Percentiles rank a stretch among this genome's conserved stretches.
Evolutionary conservation across 2,888 invertebrate species (phyloP).

Genomic region (Incurvaria masculella): DNA sequence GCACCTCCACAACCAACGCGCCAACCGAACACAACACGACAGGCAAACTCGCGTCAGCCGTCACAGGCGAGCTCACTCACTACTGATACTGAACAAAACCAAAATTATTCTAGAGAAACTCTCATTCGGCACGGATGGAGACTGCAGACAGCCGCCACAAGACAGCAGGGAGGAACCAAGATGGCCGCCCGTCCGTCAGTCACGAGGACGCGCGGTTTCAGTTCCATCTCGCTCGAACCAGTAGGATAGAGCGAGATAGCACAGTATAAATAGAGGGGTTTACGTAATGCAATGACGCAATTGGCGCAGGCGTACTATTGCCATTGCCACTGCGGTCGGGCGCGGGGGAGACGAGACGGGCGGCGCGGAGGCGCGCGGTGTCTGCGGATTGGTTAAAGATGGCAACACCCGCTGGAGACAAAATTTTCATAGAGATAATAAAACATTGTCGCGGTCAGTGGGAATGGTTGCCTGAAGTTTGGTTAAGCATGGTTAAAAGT

Average conservation of each 20-base stretch:
- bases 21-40: background rate
- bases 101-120: background rate
- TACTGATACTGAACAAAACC: background rate
- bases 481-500: no score
- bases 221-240: background rate
- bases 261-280: background rate
- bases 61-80: background rate
- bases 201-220: background rate
- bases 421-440: no score
- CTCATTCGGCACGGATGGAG: background rate
- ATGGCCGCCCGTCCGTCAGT: background rate
- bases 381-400: no score
- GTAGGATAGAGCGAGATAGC: background rate
- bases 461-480: no score
- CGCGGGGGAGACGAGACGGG: no score
- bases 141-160: background rate
- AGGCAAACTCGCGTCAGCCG: background rate
- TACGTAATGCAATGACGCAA: background rate
- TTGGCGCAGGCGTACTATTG: background rate
- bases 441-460: no score
- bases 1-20: background rate
- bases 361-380: no score
- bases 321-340: no score
- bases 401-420: no score
- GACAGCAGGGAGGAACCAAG: background rate